phyloP scores from a whole-genome alignment of 2,113 vertebrate species.

The Synodontis membranacea region DNA sequence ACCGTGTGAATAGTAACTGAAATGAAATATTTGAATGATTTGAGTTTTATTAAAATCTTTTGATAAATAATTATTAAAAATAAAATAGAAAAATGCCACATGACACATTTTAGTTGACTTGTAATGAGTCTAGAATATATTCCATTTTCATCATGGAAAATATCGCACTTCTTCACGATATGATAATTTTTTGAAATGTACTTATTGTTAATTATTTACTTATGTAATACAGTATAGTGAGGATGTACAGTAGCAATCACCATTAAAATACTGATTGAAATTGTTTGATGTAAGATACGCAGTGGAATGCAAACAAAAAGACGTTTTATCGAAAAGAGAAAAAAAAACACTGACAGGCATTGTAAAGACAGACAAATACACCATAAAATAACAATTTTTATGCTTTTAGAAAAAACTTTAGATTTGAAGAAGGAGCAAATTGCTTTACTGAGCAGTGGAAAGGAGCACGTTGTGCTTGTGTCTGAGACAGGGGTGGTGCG shows the following conservation, averaged over 20 bases:
- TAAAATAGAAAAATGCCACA: no score
- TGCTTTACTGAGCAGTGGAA: not conserved
- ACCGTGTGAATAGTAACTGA: no score
- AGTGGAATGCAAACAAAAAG: not conserved
- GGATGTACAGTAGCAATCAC: not conserved
- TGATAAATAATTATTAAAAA: no score
- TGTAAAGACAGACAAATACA: not conserved
- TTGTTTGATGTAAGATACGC: not conserved
- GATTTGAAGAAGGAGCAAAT: constrained; percentile 11
- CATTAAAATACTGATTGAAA: not conserved
- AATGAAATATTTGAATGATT: no score
- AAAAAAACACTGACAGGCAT: not conserved
- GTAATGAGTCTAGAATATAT: no score
- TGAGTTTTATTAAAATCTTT: no score
- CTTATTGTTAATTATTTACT: no score
- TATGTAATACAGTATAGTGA: no score
- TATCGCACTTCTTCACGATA: no score
- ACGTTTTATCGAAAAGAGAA: not conserved
- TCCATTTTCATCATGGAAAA: no score
- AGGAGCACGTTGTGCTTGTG: constrained; percentile 31
- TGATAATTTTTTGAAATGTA: no score
- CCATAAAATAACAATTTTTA: not conserved
- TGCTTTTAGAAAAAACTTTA: constrained; percentile 13
- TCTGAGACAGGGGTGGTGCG: not conserved
- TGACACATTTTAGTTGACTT: no score